Evolutionary conservation across 2,888 invertebrate genomes (phyloP).

Genomic region (Eudemis profundana): DNA sequence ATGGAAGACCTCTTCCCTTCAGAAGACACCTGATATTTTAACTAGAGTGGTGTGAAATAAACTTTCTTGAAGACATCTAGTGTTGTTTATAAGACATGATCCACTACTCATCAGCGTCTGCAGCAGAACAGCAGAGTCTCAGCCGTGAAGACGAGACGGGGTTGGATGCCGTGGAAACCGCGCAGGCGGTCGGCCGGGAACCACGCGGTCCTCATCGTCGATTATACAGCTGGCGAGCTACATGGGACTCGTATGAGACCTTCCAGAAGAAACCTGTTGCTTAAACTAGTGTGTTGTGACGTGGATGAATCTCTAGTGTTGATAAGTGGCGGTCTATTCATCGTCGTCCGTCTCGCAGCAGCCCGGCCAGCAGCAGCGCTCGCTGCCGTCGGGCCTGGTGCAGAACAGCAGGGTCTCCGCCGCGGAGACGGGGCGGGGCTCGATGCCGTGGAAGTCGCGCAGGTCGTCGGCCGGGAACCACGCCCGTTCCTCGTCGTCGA

Average conservation of each 20-base stretch:
- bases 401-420: slow-evolving; percentile 93
- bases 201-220: slow-evolving; percentile 96
- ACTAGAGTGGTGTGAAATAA: no score
- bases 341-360: slow-evolving; percentile 81
- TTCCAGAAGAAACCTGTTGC: no score
- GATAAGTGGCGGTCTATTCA: slow-evolving; percentile 62
- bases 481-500: slow-evolving; percentile 95
- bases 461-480: slow-evolving; percentile 97
- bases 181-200: slow-evolving; percentile 95
- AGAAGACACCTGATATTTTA: no score
- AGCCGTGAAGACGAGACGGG: slow-evolving; percentile 88
- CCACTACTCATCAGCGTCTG: slow-evolving; percentile 83
- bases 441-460: slow-evolving; percentile 95
- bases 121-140: slow-evolving; percentile 94
- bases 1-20: no score
- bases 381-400: slow-evolving; percentile 92
- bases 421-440: slow-evolving; percentile 89
- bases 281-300: no score
- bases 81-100: no score
- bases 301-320: no score
- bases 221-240: slow-evolving; percentile 91
- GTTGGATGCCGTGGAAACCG: slow-evolving; percentile 95
- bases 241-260: slow-evolving; percentile 83
- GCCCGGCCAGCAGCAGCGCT: slow-evolving; percentile 91
- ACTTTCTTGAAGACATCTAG: no score